Evolutionary conservation across 2,888 invertebrate genomes (phyloP).

Genomic region (Cecidostiba fungosa): DNA sequence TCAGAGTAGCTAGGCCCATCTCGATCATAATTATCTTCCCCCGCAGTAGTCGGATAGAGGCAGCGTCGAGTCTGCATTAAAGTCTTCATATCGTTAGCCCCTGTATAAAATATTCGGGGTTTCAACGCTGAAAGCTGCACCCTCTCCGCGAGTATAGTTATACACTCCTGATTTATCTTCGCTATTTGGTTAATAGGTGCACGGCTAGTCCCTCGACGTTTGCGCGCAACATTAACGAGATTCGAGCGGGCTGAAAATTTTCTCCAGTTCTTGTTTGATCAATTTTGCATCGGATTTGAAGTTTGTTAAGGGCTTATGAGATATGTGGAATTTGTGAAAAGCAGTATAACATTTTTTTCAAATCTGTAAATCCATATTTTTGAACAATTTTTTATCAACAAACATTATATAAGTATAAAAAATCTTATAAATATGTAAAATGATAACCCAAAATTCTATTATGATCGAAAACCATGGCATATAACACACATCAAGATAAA

Average conservation of each 20-base stretch:
- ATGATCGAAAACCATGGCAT: too few species aligned
- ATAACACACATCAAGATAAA: too few species aligned
- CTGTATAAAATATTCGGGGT: slow-evolving; percentile 36
- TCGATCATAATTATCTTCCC: slow-evolving; percentile 34
- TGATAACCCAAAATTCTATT: too few species aligned
- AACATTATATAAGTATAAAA: too few species aligned
- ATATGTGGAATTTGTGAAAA: background rate
- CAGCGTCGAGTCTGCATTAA: slow-evolving; percentile 9
- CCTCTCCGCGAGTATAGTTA: slow-evolving; percentile 1
- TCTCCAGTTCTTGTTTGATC: background rate
- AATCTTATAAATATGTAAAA: too few species aligned
- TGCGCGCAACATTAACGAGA: background rate
- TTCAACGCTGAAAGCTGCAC: background rate
- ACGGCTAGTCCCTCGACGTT: background rate
- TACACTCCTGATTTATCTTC: slow-evolving; percentile 43
- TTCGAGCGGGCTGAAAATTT: background rate
- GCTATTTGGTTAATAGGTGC: slow-evolving; percentile 36
- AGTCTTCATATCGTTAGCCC: background rate
- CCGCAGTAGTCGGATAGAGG: background rate
- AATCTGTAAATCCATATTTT: too few species aligned
- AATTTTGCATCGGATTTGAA: background rate
- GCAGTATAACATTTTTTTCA: background rate
- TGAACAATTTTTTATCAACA: too few species aligned
- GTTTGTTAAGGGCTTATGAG: background rate
- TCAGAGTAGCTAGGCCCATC: background rate